Evolutionary conservation across 2,888 invertebrate genomes (phyloP).

Genomic region (Drosophila parthenogenetica): DNA sequence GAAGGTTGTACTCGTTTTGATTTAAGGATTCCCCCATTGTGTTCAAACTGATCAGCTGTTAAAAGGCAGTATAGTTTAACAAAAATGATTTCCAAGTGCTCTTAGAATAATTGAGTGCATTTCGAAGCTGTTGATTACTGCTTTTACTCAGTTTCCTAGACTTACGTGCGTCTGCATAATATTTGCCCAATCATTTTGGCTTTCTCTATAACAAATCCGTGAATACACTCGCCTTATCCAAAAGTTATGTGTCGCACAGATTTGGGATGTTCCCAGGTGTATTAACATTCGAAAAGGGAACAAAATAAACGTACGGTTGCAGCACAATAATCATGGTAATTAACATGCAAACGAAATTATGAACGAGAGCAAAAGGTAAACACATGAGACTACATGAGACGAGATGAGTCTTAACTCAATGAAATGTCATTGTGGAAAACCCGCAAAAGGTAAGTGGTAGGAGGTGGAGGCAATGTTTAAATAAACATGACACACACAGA

Average conservation of each 20-base stretch:
- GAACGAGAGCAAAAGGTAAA: conserved; percentile 63
- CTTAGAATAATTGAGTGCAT: not conserved
- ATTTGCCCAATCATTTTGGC: conserved; percentile 53
- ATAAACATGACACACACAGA: conserved; percentile 57
- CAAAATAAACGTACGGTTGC: conserved; percentile 56
- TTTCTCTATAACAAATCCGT: conserved; percentile 21
- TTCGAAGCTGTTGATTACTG: not conserved
- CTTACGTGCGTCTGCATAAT: conserved; percentile 35
- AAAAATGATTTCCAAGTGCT: not conserved
- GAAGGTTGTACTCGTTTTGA: conserved; percentile 38
- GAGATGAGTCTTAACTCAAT: conserved; percentile 42
- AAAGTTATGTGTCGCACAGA: conserved; percentile 43
- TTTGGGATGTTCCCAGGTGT: conserved; percentile 54
- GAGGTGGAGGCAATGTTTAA: conserved; percentile 53
- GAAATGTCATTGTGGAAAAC: conserved; percentile 66
- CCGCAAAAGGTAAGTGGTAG: conserved; percentile 28
- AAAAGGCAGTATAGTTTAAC: not conserved
- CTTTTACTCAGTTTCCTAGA: not conserved
- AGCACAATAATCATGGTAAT: conserved; percentile 77
- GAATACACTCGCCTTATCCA: conserved; percentile 7
- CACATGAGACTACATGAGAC: conserved; percentile 29
- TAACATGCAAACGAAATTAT: conserved; percentile 81
- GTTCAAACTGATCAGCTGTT: not conserved
- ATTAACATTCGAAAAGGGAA: conserved; percentile 38
- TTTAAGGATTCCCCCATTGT: conserved; percentile 42